Evolutionary conservation across 2,113 vertebrate genomes (phyloP).

Genomic region (Charina bottae): DNA sequence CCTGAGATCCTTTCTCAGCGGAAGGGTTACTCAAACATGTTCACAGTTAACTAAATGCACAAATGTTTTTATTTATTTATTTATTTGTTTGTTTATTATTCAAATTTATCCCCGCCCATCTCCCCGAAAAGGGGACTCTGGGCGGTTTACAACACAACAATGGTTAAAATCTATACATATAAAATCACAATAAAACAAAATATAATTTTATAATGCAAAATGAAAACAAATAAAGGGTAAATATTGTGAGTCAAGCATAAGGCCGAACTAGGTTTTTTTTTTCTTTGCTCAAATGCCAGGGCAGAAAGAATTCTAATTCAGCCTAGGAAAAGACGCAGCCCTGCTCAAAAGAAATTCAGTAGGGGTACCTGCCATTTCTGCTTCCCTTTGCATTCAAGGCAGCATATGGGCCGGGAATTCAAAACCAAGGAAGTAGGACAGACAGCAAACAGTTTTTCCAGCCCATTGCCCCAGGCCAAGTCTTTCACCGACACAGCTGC

Average conservation of each 20-base stretch:
- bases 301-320: background rate
- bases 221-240: background rate
- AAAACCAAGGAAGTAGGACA: background rate
- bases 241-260: background rate
- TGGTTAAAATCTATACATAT: too few species aligned
- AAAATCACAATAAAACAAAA: too few species aligned
- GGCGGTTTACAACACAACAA: too few species aligned
- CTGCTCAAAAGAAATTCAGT: background rate
- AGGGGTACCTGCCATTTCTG: background rate
- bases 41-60: background rate
- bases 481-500: background rate
- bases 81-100: too few species aligned
- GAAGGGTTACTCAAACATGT: background rate
- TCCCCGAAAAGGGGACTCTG: too few species aligned
- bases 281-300: background rate
- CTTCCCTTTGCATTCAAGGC: background rate
- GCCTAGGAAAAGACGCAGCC: background rate
- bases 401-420: background rate
- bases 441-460: background rate
- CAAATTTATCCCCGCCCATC: too few species aligned
- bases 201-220: too few species aligned
- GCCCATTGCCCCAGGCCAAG: background rate
- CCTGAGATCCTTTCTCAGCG: background rate
- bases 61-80: too few species aligned
- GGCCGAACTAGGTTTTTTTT: background rate